Conservation (phyloP, 1,140 invertebrate species). For the Pogonus chalceus region DNA sequence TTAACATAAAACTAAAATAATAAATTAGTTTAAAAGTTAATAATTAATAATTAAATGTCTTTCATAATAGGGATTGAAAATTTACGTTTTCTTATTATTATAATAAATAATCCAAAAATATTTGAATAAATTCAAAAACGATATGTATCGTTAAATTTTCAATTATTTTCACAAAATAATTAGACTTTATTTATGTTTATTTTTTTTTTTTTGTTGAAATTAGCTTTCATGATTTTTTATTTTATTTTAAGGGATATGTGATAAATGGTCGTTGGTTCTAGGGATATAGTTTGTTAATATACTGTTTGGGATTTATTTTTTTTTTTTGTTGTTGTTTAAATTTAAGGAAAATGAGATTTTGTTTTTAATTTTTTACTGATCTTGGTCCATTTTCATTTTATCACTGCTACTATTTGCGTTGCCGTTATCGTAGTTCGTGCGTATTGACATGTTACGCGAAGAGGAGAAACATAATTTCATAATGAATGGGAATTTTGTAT, state of each 20-base stretch:
- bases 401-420: slow-evolving; percentile 4
- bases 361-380: neutral
- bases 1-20: too few species aligned
- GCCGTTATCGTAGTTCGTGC: slow-evolving; percentile 27
- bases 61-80: too few species aligned
- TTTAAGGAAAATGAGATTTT: neutral
- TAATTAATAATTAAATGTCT: too few species aligned
- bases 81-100: too few species aligned
- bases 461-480: slow-evolving; percentile 94
- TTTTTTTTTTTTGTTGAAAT: too few species aligned
- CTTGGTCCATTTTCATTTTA: slow-evolving; percentile 4
- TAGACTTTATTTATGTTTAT: too few species aligned
- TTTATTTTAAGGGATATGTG: neutral
- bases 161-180: too few species aligned
- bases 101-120: too few species aligned
- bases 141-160: too few species aligned
- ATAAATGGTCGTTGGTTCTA: slow-evolving; percentile 1
- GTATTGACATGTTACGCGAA: slow-evolving; percentile 58
- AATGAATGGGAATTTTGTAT: slow-evolving; percentile 92
- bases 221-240: too few species aligned
- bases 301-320: neutral
- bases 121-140: too few species aligned
- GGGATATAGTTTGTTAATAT: neutral
- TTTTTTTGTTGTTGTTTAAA: neutral
- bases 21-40: too few species aligned